Conservation (phyloP, 2,113 vertebrate species). For the Austrofundulus limnaeus region DNA sequence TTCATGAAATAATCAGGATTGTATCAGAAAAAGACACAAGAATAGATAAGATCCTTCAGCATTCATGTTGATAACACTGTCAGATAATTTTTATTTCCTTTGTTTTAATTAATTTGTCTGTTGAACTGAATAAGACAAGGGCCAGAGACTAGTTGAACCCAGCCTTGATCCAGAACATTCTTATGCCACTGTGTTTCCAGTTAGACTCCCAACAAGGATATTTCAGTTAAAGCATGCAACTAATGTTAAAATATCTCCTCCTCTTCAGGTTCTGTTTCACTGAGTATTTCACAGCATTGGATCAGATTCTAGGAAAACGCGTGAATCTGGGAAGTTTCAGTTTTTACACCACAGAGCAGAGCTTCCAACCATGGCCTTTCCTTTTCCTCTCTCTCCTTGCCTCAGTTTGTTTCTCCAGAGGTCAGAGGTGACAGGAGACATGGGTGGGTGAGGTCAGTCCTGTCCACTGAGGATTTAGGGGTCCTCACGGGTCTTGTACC, state of each 20-base stretch:
- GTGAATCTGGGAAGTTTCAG: slow-evolving; percentile 36
- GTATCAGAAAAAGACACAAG: background rate
- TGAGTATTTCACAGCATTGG: slow-evolving; percentile 30
- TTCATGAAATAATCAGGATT: background rate
- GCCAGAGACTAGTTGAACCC: slow-evolving; percentile 54
- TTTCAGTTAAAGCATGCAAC: slow-evolving; percentile 21
- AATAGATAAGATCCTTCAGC: slow-evolving; percentile 16
- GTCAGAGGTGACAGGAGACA: slow-evolving; percentile 72
- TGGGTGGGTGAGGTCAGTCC: slow-evolving; percentile 57
- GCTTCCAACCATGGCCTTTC: slow-evolving; percentile 30
- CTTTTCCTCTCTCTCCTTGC: slow-evolving; percentile 32
- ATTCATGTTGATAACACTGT: slow-evolving; percentile 38
- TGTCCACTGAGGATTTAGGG: slow-evolving; percentile 26
- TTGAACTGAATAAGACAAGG: slow-evolving; percentile 21
- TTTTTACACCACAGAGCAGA: slow-evolving; percentile 22
- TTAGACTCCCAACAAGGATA: slow-evolving; percentile 7
- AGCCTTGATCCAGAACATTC: slow-evolving; percentile 48
- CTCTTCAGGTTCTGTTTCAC: slow-evolving; percentile 14
- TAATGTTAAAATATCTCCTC: slow-evolving; percentile 32
- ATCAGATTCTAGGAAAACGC: slow-evolving; percentile 54
- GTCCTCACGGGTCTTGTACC: slow-evolving; percentile 29
- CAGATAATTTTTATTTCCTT: slow-evolving; percentile 38
- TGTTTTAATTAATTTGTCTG: slow-evolving; percentile 27
- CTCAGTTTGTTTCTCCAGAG: slow-evolving; percentile 33
- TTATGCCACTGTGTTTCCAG: slow-evolving; percentile 22